Percentiles rank a stretch among this genome's conserved stretches.
phyloP scores from a whole-genome alignment of 2,888 invertebrate species.

The Masnerella sp. region DNA sequence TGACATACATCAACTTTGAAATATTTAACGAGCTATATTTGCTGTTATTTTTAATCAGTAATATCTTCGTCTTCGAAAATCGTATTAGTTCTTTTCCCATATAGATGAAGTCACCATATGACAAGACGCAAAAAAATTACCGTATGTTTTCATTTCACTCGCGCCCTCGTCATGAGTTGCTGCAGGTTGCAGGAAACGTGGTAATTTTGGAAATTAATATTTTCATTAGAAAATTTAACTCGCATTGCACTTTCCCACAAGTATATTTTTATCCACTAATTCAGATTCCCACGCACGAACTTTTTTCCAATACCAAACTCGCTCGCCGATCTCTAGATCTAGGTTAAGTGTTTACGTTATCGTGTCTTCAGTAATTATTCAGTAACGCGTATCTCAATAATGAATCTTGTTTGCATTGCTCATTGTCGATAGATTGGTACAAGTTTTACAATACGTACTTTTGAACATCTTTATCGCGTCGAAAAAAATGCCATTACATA shows the following conservation, averaged over 20 bases:
- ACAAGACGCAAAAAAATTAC: conserved; percentile 37
- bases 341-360: conserved; percentile 21
- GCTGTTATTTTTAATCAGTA: conserved; percentile 35
- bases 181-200: conserved; percentile 57
- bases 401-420: conserved; percentile 11
- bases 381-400: conserved; percentile 16
- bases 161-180: conserved; percentile 27
- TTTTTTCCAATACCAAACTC: background rate
- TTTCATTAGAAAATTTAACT: conserved; percentile 15
- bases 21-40: too few relatives aligned
- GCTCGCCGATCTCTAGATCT: background rate
- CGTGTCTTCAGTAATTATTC: conserved; percentile 14
- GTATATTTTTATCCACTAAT: background rate
- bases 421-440: conserved; percentile 25
- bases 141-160: conserved; percentile 40
- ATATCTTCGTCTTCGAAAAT: conserved; percentile 27
- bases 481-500: conserved; percentile 53
- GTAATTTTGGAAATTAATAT: conserved; percentile 47
- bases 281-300: conserved; percentile 7
- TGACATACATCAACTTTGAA: too few relatives aligned
- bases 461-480: conserved; percentile 35
- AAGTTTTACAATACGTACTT: conserved; percentile 30
- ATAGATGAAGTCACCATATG: conserved; percentile 39
- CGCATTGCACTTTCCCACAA: conserved; percentile 12
- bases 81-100: conserved; percentile 45